Evolutionary conservation across 2,113 vertebrate species (phyloP).

Genomic region (Mustelus asterias): DNA sequence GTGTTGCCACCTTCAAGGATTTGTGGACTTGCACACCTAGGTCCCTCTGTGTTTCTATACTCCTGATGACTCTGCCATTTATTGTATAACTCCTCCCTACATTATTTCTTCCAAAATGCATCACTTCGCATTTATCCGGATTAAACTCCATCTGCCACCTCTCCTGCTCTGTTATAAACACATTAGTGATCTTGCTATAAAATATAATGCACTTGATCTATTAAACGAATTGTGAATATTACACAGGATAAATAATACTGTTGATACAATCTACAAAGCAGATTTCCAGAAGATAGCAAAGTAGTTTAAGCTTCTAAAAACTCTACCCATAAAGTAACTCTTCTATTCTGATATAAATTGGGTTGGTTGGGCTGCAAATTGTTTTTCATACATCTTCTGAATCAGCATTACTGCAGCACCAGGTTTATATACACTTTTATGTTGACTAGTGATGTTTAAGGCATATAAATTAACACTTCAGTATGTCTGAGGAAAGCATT

Average conservation of each 20-base stretch:
- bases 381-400: background rate
- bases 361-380: background rate
- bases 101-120: too few relatives aligned
- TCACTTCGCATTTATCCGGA: too few relatives aligned
- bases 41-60: too few relatives aligned
- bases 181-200: background rate
- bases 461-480: background rate
- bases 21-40: too few relatives aligned
- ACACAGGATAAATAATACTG: background rate
- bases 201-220: background rate
- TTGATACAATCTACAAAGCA: background rate
- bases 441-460: background rate
- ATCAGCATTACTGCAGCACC: background rate
- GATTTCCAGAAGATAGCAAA: background rate
- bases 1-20: too few relatives aligned
- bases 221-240: background rate
- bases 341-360: background rate
- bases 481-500: background rate
- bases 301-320: background rate
- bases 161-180: background rate
- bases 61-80: too few relatives aligned
- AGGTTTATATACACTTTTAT: background rate
- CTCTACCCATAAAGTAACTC: background rate
- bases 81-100: too few relatives aligned
- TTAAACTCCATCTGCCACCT: too few relatives aligned